A percentile compares a stretch with the other conserved stretches of the same genome.
Conservation (phyloP, 2,113 vertebrate species). For the Festucalex cinctus region DNA sequence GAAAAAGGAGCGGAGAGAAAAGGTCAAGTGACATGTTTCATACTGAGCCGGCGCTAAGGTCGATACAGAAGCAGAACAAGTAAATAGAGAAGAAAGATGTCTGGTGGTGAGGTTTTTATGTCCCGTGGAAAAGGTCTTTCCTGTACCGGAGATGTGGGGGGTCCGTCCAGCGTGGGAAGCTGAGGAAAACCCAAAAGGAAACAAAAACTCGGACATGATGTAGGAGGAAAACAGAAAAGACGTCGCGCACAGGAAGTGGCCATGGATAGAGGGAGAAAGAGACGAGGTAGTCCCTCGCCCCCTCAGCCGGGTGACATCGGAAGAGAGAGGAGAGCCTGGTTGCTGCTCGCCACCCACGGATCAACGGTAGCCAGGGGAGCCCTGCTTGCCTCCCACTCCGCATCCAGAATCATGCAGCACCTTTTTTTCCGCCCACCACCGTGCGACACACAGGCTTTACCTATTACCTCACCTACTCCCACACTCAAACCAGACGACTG, state of each 20-base stretch:
- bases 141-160: constrained; percentile 25
- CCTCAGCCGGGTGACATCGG: constrained; percentile 58
- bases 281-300: constrained; percentile 63
- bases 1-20: constrained; percentile 24
- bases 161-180: constrained; percentile 16
- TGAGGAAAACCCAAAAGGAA: constrained; percentile 37
- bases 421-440: constrained; percentile 64
- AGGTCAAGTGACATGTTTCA: constrained; percentile 8
- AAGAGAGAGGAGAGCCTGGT: constrained; percentile 57
- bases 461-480: constrained; percentile 59
- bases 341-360: constrained; percentile 29
- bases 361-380: too few species aligned
- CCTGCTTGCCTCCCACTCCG: constrained; percentile 65
- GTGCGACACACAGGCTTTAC: constrained; percentile 54
- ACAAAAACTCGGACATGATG: not conserved
- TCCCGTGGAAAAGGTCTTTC: constrained; percentile 47
- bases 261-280: constrained; percentile 20
- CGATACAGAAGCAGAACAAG: constrained; percentile 8
- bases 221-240: too few species aligned
- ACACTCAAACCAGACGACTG: constrained; percentile 33
- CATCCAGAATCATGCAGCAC: constrained; percentile 60
- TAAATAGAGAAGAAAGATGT: constrained; percentile 18
- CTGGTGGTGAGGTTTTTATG: constrained; percentile 16
- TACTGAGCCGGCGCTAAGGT: not conserved
- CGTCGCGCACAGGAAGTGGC: too few species aligned